A percentile compares a stretch with the other conserved stretches of the same genome.
Conservation (phyloP, 1,140 invertebrate genomes). For the Plodia interpunctella region DNA sequence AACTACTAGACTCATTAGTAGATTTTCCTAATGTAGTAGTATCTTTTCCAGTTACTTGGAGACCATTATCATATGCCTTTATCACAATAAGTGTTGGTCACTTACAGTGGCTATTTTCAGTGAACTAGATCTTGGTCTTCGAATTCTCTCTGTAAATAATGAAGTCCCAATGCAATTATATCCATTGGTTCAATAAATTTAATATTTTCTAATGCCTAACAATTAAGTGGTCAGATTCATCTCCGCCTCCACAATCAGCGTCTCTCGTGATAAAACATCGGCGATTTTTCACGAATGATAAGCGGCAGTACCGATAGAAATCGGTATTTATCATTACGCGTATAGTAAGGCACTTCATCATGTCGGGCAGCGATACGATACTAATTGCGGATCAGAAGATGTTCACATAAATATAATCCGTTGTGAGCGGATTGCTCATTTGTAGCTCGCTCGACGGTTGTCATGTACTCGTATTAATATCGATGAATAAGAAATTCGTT, state of each 20-base stretch:
- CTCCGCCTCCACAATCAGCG: neutral
- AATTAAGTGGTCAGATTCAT: neutral
- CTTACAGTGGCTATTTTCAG: too few relatives aligned
- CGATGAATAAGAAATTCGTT: conserved; percentile 75
- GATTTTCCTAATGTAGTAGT: neutral
- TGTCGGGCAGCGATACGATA: conserved; percentile 29
- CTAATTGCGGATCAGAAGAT: conserved; percentile 68
- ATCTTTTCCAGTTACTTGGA: too few relatives aligned
- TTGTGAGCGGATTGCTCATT: conserved; percentile 62
- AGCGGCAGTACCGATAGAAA: neutral
- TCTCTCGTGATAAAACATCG: neutral
- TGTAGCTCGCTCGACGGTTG: conserved; percentile 64
- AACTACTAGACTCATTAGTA: too few relatives aligned
- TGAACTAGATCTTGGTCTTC: too few relatives aligned
- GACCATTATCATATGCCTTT: too few relatives aligned
- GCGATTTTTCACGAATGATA: conserved; percentile 1
- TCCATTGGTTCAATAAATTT: too few relatives aligned
- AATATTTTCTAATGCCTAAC: too few relatives aligned
- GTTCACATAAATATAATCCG: conserved; percentile 67
- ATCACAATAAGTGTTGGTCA: too few relatives aligned
- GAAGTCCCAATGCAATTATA: conserved; percentile 13
- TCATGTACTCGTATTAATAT: conserved; percentile 70
- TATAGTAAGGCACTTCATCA: conserved; percentile 28
- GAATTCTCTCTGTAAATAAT: too few relatives aligned
- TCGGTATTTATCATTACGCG: conserved; percentile 4